Evolutionary conservation across 2,888 invertebrate species (phyloP).

Genomic region (Lasioglossum calceatum): DNA sequence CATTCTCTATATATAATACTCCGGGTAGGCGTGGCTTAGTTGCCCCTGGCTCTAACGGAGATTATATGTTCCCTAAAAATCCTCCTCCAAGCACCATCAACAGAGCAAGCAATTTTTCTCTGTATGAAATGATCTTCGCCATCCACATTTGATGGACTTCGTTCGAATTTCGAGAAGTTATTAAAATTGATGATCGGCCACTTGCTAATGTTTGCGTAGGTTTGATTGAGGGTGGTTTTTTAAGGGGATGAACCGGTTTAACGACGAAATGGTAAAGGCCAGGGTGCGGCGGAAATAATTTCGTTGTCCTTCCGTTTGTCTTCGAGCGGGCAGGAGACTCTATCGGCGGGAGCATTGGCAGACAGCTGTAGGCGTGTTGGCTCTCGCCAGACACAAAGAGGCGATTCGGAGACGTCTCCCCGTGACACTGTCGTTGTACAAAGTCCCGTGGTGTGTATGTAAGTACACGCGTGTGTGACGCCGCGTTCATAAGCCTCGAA

Average conservation of each 20-base stretch:
- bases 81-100: background rate
- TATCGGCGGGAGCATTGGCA: constrained; percentile 60
- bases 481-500: constrained; percentile 48
- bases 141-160: background rate
- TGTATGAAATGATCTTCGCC: background rate
- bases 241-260: background rate
- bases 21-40: background rate
- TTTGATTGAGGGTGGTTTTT: background rate
- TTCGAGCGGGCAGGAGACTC: constrained; percentile 52
- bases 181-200: background rate
- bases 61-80: background rate
- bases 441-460: constrained; percentile 16
- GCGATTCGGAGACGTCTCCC: constrained; percentile 71
- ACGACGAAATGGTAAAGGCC: background rate
- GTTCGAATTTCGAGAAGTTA: background rate
- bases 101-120: background rate
- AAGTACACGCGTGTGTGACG: constrained; percentile 1
- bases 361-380: constrained; percentile 71
- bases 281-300: constrained; percentile 27
- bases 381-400: constrained; percentile 73
- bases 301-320: constrained; percentile 45
- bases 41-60: background rate
- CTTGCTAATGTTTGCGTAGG: background rate
- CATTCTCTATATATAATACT: background rate
- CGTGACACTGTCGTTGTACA: constrained; percentile 55